Conservation (phyloP, 1,140 invertebrate genomes). For the Potamilus streckersoni region DNA sequence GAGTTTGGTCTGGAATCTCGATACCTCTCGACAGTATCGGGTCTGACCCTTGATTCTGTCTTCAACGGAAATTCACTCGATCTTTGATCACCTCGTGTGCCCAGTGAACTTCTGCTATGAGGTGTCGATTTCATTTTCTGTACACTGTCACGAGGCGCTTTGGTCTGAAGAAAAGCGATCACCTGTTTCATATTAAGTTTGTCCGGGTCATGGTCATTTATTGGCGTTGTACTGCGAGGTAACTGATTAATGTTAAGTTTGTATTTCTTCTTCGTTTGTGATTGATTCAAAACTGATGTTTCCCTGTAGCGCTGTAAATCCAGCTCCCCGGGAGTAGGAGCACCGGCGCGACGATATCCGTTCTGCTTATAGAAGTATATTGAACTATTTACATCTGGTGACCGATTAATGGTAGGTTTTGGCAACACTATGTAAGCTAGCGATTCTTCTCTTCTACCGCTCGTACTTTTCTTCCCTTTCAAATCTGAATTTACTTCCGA, state of each 20-base stretch:
- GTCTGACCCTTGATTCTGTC: not conserved
- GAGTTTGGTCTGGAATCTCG: not conserved
- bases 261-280: conserved; percentile 38
- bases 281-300: conserved; percentile 32
- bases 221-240: conserved; percentile 53
- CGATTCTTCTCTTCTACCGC: conserved; percentile 7
- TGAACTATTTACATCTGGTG: not conserved
- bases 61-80: conserved; percentile 3
- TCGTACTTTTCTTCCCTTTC: conserved; percentile 8
- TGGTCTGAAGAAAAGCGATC: conserved; percentile 47
- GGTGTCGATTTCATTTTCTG: no score
- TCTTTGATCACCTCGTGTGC: not conserved
- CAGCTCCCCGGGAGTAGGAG: conserved; percentile 39
- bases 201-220: conserved; percentile 56
- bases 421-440: conserved; percentile 6
- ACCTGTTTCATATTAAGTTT: conserved; percentile 60
- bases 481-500: conserved; percentile 16
- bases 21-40: conserved; percentile 1
- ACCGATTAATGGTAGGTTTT: conserved; percentile 9
- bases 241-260: conserved; percentile 54
- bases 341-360: conserved; percentile 26
- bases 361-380: not conserved
- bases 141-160: conserved; percentile 15
- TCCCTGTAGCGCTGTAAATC: conserved; percentile 41
- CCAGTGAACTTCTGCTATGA: not conserved